Evolutionary conservation across 1,140 invertebrate genomes (phyloP).

Genomic region (Bombus picipes): DNA sequence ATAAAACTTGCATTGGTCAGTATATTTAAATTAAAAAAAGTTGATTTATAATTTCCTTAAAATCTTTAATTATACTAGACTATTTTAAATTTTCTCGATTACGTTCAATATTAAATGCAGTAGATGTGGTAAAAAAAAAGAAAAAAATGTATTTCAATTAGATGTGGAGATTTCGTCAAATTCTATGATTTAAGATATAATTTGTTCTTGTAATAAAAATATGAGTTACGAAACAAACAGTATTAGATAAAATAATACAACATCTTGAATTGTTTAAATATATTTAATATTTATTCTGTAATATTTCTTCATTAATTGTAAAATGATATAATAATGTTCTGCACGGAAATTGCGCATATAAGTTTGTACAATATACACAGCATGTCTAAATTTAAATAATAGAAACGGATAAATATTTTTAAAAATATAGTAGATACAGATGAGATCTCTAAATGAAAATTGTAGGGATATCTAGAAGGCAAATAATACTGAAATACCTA

Average conservation of each 20-base stretch:
- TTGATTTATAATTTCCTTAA: not conserved
- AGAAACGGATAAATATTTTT: too few species aligned
- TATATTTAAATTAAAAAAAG: conserved; percentile 48
- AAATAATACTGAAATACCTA: too few species aligned
- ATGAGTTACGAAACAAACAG: not conserved
- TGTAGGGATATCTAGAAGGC: too few species aligned
- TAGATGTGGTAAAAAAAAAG: not conserved
- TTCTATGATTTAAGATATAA: not conserved
- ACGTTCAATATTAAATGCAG: not conserved
- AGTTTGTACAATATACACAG: too few species aligned
- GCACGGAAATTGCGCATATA: not conserved
- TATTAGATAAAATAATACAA: not conserved
- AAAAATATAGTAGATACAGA: too few species aligned
- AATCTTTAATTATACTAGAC: not conserved
- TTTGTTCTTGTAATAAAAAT: not conserved
- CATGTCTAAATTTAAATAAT: too few species aligned
- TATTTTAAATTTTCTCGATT: not conserved
- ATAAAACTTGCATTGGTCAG: conserved; percentile 89
- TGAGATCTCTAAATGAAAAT: too few species aligned
- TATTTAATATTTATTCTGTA: not conserved
- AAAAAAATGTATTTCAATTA: not conserved
- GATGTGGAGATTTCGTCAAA: not conserved
- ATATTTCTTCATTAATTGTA: conserved; percentile 45
- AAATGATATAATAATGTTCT: not conserved
- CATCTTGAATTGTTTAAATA: not conserved